A percentile compares a stretch with the other conserved stretches of the same genome.
These are phyloP conservation scores for Spilosoma lubricipeda DNA, from an alignment of 2,888 invertebrate genomes.

Conservation along the genomic window DNA sequence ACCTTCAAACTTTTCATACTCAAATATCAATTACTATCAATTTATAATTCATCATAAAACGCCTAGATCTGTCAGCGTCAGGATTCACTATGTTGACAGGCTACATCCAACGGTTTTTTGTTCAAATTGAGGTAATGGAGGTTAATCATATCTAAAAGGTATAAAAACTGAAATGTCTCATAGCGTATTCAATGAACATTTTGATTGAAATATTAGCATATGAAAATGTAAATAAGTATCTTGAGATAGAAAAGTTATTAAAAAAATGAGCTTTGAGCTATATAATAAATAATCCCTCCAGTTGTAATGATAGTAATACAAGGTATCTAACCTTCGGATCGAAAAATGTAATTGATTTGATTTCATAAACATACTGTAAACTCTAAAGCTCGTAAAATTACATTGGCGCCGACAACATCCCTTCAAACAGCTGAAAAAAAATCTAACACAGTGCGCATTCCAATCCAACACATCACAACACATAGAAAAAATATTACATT, in stretches of 20 bases:
- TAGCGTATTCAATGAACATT: neutral
- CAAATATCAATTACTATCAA: slow-evolving; percentile 21
- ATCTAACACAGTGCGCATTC: slow-evolving; percentile 53
- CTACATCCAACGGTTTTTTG: slow-evolving; percentile 28
- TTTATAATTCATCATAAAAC: slow-evolving; percentile 32
- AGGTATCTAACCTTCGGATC: slow-evolving; percentile 12
- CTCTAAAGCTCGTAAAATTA: slow-evolving; percentile 33
- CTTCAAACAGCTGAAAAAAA: slow-evolving; percentile 8
- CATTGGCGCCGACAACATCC: slow-evolving; percentile 20
- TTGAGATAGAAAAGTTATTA: neutral
- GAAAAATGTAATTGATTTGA: slow-evolving; percentile 28
- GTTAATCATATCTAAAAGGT: slow-evolving; percentile 43
- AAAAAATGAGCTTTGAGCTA: neutral
- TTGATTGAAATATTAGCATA: neutral
- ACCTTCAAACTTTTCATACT: slow-evolving; percentile 10
- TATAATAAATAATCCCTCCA: neutral
- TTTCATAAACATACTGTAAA: slow-evolving; percentile 37
- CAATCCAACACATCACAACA: slow-evolving; percentile 59
- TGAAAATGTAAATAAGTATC: neutral
- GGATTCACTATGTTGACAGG: slow-evolving; percentile 26
- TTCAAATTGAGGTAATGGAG: slow-evolving; percentile 42
- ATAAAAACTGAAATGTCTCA: neutral
- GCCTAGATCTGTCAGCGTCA: slow-evolving; percentile 49
- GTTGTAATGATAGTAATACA: neutral
- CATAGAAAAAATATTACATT: slow-evolving; percentile 63